Conservation (phyloP, 2,113 vertebrate species). For the Coturnix japonica region DNA sequence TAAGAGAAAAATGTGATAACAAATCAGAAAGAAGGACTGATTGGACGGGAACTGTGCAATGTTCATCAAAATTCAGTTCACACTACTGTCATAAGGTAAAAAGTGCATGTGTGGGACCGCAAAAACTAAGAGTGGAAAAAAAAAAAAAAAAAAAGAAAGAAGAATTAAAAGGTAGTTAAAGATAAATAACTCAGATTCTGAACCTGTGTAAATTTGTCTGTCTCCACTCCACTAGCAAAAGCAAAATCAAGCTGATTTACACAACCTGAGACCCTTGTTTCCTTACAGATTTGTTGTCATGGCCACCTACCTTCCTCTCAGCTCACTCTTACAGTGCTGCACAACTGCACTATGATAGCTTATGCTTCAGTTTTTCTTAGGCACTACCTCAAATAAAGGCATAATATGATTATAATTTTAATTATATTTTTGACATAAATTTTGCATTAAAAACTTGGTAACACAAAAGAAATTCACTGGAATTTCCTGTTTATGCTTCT, state of each 20-base stretch:
- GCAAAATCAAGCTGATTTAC: not conserved
- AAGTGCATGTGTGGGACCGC: not conserved
- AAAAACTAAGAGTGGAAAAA: not conserved
- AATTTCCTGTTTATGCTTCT: not conserved
- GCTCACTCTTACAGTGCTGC: not conserved
- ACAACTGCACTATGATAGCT: not conserved
- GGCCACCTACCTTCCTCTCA: not conserved
- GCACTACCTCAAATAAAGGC: not conserved
- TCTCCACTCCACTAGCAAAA: not conserved
- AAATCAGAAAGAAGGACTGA: not conserved
- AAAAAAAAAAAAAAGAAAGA: too few species aligned
- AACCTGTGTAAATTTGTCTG: not conserved
- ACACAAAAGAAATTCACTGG: not conserved
- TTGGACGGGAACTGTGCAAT: not conserved
- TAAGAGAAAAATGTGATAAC: not conserved
- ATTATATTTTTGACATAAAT: not conserved
- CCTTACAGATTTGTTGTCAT: not conserved
- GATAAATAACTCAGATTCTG: not conserved
- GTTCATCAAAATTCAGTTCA: conserved; percentile 18
- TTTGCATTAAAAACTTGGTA: not conserved
- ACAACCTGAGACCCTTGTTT: not conserved
- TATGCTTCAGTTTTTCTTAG: not conserved
- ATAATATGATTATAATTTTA: not conserved
- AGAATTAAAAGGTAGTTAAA: not conserved
- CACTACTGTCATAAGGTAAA: not conserved